A percentile compares a stretch with the other conserved stretches of the same genome.
These are phyloP conservation scores for Argynnis bischoffii DNA, from an alignment of 2,888 invertebrate species.

Conservation along the genomic window DNA sequence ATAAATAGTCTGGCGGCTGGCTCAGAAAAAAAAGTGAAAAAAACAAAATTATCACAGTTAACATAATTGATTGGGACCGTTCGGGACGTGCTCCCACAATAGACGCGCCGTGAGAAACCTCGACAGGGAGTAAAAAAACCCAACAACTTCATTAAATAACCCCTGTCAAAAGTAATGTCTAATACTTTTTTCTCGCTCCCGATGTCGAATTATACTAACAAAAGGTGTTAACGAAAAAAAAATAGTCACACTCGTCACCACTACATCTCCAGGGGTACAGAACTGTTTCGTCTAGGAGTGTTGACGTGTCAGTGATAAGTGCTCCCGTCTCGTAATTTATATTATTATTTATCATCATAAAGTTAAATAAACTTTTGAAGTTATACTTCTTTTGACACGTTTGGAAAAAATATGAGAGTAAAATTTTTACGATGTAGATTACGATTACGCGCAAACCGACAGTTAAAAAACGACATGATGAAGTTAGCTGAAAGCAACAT, in stretches of 20 bases:
- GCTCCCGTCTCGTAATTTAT: background rate
- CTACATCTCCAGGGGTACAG: conserved; percentile 57
- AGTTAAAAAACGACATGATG: too few species aligned
- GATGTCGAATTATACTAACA: conserved; percentile 81
- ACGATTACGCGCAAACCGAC: too few species aligned
- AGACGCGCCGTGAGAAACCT: conserved; percentile 67
- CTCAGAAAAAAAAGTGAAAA: conserved; percentile 46
- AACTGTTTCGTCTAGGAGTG: conserved; percentile 62
- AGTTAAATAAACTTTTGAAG: background rate
- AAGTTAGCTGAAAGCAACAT: too few species aligned
- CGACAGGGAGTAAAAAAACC: conserved; percentile 58
- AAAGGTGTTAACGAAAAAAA: conserved; percentile 81
- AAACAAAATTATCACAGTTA: conserved; percentile 76
- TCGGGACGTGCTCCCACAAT: conserved; percentile 75
- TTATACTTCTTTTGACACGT: too few species aligned
- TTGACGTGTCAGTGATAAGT: background rate
- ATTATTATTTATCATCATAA: background rate
- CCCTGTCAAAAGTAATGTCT: conserved; percentile 80
- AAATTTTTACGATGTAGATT: too few species aligned
- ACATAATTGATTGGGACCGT: conserved; percentile 79
- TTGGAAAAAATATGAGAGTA: too few species aligned
- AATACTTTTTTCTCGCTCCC: conserved; percentile 77
- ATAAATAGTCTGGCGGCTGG: conserved; percentile 51
- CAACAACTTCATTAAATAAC: conserved; percentile 80
- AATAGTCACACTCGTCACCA: conserved; percentile 51